Evolutionary conservation across 53 echinoderm and acorn worm species (phyloP).

Genomic region (Arbacia lixula): DNA sequence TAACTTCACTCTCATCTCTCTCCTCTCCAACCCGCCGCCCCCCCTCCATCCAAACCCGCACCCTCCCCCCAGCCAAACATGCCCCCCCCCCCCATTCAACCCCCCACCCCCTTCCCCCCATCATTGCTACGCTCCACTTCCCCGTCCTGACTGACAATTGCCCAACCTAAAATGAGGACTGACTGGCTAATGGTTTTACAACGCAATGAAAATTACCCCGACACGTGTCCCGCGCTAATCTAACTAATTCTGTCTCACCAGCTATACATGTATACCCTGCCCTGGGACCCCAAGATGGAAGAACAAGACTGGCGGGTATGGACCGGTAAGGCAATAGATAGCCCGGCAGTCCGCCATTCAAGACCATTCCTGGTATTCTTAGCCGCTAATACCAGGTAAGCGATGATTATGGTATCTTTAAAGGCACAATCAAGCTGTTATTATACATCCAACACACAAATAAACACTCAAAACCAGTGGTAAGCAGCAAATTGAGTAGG

Average conservation of each 20-base stretch:
- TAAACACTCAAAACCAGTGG: no score
- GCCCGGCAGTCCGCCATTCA: neutral
- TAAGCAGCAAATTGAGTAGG: no score
- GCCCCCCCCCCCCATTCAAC: neutral
- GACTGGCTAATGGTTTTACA: constrained; percentile 38
- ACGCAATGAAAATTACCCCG: constrained; percentile 30
- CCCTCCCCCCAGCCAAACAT: neutral
- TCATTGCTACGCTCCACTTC: neutral
- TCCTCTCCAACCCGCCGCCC: no score
- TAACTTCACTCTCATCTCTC: no score
- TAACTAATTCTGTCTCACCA: no score
- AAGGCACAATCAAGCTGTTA: neutral
- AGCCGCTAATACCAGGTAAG: constrained; percentile 27
- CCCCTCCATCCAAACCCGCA: neutral
- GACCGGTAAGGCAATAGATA: constrained; percentile 29
- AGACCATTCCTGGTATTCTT: constrained; percentile 18
- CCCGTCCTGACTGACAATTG: constrained; percentile 4
- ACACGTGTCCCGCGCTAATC: constrained; percentile 16
- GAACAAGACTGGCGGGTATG: neutral
- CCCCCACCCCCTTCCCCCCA: neutral
- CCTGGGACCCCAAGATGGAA: neutral
- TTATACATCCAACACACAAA: no score
- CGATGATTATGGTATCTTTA: neutral
- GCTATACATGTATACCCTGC: neutral
- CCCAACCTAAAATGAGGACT: constrained; percentile 2